Evolutionary conservation across 2,797 vertebrate species (phyloP), one percentile per base, ranked within the genome.

Genomic region (Orestias chungarensis): DNA sequence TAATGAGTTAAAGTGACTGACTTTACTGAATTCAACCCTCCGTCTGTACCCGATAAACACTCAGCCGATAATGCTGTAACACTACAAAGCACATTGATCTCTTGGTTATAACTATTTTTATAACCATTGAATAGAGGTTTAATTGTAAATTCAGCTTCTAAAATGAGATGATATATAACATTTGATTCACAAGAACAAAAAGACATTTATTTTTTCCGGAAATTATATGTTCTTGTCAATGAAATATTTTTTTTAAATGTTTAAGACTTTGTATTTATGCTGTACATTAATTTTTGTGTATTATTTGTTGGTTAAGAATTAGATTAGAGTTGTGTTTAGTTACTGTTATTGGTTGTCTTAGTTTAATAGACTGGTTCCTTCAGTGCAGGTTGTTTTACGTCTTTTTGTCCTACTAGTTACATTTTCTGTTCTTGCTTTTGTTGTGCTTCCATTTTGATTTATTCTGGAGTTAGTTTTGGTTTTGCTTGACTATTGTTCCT

Each of bases 1-100:
- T 84, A 72, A 74, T 88, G 88, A 87, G 83, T 89, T 83, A 88
- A 82, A 68, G 62, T 70, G 70, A 72, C 74, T 70, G 67, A 55
- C 25, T 62, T 43, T 14, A 11, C 31, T 27, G 64, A 49, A 43
- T 79, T 65, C 70, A 62, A 38, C 33, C 15, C 35, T 47, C 59
- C 35, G 46, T 46, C 49, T 64, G 33, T 15, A 43, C 76, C 75
- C 80, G 83, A 84, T 89, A 83, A 84, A 66, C 64, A 47, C 81
- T 18, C 79, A 78, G 83, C 27, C 15, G 65, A 49, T 49, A 35
- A 11, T 4, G 20, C 20, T 50, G 8, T 35, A n/a, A 50, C n/a
- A 38, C 20, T 12, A 49, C 31, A n/a, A 8, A 25, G 12, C n/a
- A 23, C 5, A 67, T 23, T 67, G 46, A 67, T 38, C 44, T 67